Evolutionary conservation across 2,113 vertebrate genomes (phyloP).

Genomic region (Rhinoderma darwinii): DNA sequence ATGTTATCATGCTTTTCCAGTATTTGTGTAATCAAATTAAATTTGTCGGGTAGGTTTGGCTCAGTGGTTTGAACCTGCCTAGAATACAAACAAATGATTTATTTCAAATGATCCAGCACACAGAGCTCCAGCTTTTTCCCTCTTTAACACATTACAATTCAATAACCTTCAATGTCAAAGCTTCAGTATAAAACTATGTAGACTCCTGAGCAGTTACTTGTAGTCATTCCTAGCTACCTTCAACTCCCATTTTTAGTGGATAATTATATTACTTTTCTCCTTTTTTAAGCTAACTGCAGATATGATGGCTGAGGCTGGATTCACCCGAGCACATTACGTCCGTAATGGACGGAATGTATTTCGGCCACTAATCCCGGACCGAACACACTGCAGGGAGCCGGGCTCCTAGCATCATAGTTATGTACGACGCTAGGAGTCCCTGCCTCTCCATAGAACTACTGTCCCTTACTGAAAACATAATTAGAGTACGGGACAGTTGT

Average conservation of each 20-base stretch:
- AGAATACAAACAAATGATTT: slow-evolving; percentile 23
- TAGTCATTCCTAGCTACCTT: not conserved
- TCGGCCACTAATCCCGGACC: no score
- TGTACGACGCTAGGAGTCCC: no score
- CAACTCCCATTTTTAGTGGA: not conserved
- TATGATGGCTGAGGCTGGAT: no score
- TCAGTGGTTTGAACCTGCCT: slow-evolving; percentile 12
- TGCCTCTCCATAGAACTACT: no score
- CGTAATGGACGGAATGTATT: no score
- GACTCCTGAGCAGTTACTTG: not conserved
- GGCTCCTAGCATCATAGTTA: no score
- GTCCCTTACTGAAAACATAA: no score
- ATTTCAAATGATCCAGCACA: not conserved
- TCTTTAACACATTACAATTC: not conserved
- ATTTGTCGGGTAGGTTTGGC: slow-evolving; percentile 32
- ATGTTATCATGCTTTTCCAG: slow-evolving; percentile 28
- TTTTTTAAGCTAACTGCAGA: no score
- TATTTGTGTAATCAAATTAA: slow-evolving; percentile 30
- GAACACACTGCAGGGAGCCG: no score
- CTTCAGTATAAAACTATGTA: not conserved
- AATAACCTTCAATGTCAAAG: not conserved
- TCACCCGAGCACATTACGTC: no score
- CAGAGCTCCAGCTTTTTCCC: not conserved
- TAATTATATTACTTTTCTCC: no score
- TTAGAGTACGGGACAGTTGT: no score